phyloP scores from a whole-genome alignment of 2,797 vertebrate genomes.

The Gadopsis marmoratus region DNA sequence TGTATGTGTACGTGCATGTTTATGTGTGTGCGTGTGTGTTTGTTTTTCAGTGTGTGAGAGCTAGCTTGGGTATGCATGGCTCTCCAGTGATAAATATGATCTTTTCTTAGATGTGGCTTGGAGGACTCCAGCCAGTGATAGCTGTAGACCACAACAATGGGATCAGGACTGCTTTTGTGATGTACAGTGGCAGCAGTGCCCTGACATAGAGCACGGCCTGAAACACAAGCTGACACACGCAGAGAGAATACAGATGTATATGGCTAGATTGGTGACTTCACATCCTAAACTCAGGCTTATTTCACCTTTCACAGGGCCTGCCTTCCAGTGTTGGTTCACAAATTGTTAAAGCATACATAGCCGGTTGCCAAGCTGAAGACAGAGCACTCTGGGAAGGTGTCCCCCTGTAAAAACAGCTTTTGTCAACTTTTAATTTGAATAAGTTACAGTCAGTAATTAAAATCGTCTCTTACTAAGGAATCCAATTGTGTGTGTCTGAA shows the following conservation, averaged over 20 bases:
- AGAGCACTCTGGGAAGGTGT: constrained; percentile 19
- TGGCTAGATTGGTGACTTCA: constrained; percentile 22
- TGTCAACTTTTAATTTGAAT: constrained; percentile 18
- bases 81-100: constrained; percentile 51
- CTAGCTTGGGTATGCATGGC: constrained; percentile 23
- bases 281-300: constrained; percentile 1
- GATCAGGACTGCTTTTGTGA: constrained; percentile 56
- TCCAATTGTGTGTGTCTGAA: background rate
- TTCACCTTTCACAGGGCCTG: constrained; percentile 1
- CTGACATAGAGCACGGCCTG: constrained; percentile 32
- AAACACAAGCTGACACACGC: constrained; percentile 52
- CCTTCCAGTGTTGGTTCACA: constrained; percentile 21
- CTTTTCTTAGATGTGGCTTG: constrained; percentile 60
- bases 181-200: constrained; percentile 66
- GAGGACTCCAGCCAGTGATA: constrained; percentile 58
- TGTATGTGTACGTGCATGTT: constrained; percentile 27
- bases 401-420: constrained; percentile 10
- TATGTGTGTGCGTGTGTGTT: constrained; percentile 7
- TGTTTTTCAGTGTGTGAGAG: constrained; percentile 32
- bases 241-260: constrained; percentile 36
- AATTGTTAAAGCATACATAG: constrained; percentile 30
- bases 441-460: constrained; percentile 11
- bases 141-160: constrained; percentile 65
- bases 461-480: background rate
- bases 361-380: constrained; percentile 30